Evolutionary conservation across 2,113 vertebrate genomes (phyloP), one percentile per base, ranked within the genome.

Genomic region (Emydocephalus ijimae): DNA sequence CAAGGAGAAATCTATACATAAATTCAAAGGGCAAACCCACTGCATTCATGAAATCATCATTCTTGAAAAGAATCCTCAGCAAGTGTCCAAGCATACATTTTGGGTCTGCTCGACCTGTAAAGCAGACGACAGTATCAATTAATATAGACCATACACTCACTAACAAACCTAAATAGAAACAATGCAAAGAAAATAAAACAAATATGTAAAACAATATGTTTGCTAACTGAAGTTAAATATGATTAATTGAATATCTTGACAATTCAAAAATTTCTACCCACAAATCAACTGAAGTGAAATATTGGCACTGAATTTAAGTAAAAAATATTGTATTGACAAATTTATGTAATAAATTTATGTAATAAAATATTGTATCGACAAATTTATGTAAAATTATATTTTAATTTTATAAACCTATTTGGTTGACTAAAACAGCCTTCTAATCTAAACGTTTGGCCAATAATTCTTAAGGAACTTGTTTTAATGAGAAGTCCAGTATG

Each of bases 41-140:
- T 93, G 99, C 98, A 88, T 99, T 99, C 99, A 99, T 99, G 96
- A 99, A 99, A 96, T 99, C 99, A 94, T 99, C 99, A 52, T 99
- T 99, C 98, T 99, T 99, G 96, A 99, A 99, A 85, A 99, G 98
- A 96, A 99, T 99, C 97, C 99, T 99, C 95, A 99, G 98, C 45
- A 99, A 97, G 95, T 99, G 99, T 88, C 99, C 99, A 93, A 99
- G 98, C 98, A 99, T 98, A 89, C 99, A 99, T 94, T 99, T 99
- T 1, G 99, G 99, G 97, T 99, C 99, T 45, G 99, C 99, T 94
- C 99, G 98, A 96, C 99, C 99, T 99, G 95, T 1, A 55, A 59
- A 92, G 91, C 34, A n/a, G 91, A 96, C 20, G 92, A 57, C 29
- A 57, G 57, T 91, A 90, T 95, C 57, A 95, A 85, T 92, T 52